phyloP scores from a whole-genome alignment of 2,888 invertebrate genomes.

The Rhodophaea formosa region DNA sequence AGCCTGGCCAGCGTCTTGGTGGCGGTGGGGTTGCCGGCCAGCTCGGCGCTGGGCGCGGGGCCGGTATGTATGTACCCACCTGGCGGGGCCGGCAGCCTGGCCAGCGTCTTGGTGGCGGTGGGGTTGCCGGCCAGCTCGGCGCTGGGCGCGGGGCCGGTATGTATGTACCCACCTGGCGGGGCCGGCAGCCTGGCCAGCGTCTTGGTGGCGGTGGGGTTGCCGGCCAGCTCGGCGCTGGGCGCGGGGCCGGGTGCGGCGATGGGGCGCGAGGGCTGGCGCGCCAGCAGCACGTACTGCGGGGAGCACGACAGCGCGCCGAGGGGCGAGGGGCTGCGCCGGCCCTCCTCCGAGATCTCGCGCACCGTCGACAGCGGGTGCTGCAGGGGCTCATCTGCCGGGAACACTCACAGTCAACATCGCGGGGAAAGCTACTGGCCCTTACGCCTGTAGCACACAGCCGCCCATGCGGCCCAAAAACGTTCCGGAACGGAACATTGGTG shows the following conservation, averaged over 20 bases:
- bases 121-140: constrained; percentile 60
- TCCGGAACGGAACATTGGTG: too few relatives aligned
- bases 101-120: constrained; percentile 64
- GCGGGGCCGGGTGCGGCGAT: constrained; percentile 31
- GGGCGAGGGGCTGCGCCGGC: constrained; percentile 27
- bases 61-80: too few relatives aligned
- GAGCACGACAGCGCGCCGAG: constrained; percentile 42
- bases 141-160: constrained; percentile 31
- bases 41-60: constrained; percentile 37
- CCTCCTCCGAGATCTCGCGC: constrained; percentile 65
- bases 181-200: constrained; percentile 45
- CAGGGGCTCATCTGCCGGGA: constrained; percentile 29
- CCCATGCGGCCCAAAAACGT: too few relatives aligned
- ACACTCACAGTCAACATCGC: background rate
- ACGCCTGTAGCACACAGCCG: too few relatives aligned
- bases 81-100: constrained; percentile 39
- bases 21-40: constrained; percentile 68
- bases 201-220: constrained; percentile 72
- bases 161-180: too few relatives aligned
- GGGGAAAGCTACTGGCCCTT: too few relatives aligned
- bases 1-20: constrained; percentile 58
- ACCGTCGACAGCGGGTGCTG: constrained; percentile 54
- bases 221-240: constrained; percentile 39
- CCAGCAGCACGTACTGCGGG: constrained; percentile 78
- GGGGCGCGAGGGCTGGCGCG: constrained; percentile 35